These are phyloP conservation scores for Chaetodon auriga DNA, from an alignment of 2,113 vertebrate genomes.

Conservation along the genomic window DNA sequence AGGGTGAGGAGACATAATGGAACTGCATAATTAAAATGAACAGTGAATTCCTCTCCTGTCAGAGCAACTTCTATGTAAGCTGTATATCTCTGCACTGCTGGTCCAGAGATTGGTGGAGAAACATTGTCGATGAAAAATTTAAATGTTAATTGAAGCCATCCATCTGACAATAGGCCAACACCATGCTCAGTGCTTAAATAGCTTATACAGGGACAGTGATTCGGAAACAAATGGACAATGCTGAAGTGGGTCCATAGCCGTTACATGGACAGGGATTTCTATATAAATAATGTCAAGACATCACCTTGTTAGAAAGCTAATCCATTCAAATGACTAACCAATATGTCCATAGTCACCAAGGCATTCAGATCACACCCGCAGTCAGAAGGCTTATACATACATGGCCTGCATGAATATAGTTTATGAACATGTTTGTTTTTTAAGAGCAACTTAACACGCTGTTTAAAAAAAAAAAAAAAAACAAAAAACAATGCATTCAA, in stretches of 20 bases:
- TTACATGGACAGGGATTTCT: background rate
- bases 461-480: too few relatives aligned
- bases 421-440: too few relatives aligned
- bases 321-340: conserved; percentile 30
- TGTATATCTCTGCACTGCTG: conserved; percentile 22
- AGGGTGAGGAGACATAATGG: conserved; percentile 1
- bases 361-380: background rate
- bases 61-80: conserved; percentile 10
- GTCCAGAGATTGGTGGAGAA: conserved; percentile 3
- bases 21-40: conserved; percentile 23
- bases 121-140: conserved; percentile 27
- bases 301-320: background rate
- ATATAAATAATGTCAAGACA: conserved; percentile 31
- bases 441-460: too few relatives aligned
- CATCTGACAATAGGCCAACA: conserved; percentile 18
- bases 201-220: conserved; percentile 9
- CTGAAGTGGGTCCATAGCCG: conserved; percentile 11
- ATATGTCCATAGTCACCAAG: background rate
- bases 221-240: conserved; percentile 25
- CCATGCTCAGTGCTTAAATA: conserved; percentile 3
- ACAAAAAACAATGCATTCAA: too few relatives aligned
- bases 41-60: conserved; percentile 22
- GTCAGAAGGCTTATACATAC: too few relatives aligned
- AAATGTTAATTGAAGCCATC: conserved; percentile 45
- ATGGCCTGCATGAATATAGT: too few relatives aligned